Conservation (phyloP, 2,113 vertebrate genomes). For the Apus apus region DNA sequence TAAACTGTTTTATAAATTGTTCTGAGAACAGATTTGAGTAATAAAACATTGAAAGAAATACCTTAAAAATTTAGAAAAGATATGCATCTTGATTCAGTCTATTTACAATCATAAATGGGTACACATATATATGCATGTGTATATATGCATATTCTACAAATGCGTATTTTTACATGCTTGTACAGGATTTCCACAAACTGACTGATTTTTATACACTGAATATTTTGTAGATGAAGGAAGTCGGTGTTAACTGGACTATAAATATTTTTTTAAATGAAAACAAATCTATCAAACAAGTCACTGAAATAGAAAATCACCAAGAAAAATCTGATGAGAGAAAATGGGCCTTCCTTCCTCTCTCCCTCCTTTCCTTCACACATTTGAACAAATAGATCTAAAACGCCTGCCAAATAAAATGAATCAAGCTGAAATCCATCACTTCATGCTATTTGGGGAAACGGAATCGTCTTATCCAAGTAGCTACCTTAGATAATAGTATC, state of each 20-base stretch:
- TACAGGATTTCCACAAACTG: neutral
- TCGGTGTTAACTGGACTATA: neutral
- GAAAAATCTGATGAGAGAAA: neutral
- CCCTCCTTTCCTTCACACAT: neutral
- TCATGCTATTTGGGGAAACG: neutral
- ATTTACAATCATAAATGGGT: neutral
- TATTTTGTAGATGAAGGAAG: neutral
- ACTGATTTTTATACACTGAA: neutral
- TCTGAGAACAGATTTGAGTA: neutral
- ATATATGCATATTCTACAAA: neutral
- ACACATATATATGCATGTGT: fast-evolving
- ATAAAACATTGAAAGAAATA: neutral
- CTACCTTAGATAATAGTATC: neutral
- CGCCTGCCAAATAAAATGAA: neutral
- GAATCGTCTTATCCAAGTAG: neutral
- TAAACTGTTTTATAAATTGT: neutral
- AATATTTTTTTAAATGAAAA: neutral
- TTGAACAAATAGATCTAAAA: neutral
- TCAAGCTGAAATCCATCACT: neutral
- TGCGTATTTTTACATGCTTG: neutral
- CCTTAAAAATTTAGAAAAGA: neutral
- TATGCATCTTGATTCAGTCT: neutral
- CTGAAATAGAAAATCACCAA: neutral
- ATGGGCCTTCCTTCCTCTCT: neutral
- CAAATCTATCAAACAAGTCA: neutral